Evolutionary conservation across 2,113 vertebrate species (phyloP).

Genomic region (Dromiciops gliroides): DNA sequence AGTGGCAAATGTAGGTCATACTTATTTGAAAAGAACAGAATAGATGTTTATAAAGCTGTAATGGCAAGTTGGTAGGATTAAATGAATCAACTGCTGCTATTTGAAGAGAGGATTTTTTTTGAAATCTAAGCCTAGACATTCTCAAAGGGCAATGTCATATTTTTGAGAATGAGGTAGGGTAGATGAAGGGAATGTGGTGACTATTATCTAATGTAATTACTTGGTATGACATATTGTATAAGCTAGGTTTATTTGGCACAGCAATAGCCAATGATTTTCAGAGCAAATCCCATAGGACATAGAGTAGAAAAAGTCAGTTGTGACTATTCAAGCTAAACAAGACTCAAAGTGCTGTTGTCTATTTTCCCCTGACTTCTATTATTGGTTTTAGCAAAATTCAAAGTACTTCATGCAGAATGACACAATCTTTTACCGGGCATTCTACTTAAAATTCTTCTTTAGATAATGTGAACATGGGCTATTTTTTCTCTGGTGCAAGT

Average conservation of each 20-base stretch:
- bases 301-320: constrained; percentile 76
- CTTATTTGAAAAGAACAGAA: constrained; percentile 45
- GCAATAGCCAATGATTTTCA: constrained; percentile 72
- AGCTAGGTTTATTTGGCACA: constrained; percentile 58
- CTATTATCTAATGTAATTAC: constrained; percentile 68
- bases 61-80: constrained; percentile 48
- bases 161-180: accelerated
- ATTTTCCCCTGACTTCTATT: constrained; percentile 46
- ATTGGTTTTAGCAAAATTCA: constrained; percentile 65
- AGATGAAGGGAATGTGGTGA: constrained; percentile 36
- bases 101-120: background rate
- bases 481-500: constrained; percentile 35
- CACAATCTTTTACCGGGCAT: background rate
- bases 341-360: constrained; percentile 69
- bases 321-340: constrained; percentile 74
- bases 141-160: background rate
- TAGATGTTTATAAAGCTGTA: constrained; percentile 20
- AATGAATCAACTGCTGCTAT: constrained; percentile 47
- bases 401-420: constrained; percentile 47
- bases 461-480: constrained; percentile 31
- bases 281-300: constrained; percentile 75
- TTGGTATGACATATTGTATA: constrained; percentile 21
- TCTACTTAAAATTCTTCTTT: constrained; percentile 11
- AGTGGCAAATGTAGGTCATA: background rate
- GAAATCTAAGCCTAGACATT: constrained; percentile 46